phyloP scores from a whole-genome alignment of 1,140 invertebrate species.

The Catajapyx aquilonaris region DNA sequence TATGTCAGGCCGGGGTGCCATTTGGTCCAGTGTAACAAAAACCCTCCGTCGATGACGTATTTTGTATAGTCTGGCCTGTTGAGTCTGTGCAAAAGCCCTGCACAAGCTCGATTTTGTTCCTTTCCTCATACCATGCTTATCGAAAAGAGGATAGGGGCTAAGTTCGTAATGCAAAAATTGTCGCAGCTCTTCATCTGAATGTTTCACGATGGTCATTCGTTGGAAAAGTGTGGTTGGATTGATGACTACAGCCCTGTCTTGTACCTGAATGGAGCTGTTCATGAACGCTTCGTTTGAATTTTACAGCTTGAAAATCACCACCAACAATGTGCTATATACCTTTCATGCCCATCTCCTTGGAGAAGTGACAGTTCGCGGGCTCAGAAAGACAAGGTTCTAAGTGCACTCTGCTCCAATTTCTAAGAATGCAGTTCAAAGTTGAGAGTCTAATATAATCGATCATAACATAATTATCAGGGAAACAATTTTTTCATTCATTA shows the following conservation, averaged over 20 bases:
- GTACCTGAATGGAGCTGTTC: constrained; percentile 6
- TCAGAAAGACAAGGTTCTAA: no score
- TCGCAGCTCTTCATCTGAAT: constrained; percentile 1
- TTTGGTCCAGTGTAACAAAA: neutral
- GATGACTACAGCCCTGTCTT: constrained; percentile 1
- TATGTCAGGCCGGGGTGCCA: neutral
- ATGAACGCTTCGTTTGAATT: constrained; percentile 1
- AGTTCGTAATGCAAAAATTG: constrained; percentile 5
- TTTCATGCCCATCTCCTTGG: constrained; percentile 1
- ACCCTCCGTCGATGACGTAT: constrained; percentile 1
- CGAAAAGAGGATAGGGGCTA: constrained; percentile 4
- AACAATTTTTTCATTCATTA: no score
- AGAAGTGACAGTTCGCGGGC: constrained; percentile 1
- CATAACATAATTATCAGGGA: no score
- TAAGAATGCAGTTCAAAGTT: no score
- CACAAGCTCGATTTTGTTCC: constrained; percentile 5
- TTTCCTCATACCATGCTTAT: constrained; percentile 3
- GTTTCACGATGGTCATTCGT: constrained; percentile 2
- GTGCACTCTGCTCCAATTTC: no score
- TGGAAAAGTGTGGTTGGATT: neutral
- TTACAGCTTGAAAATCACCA: constrained; percentile 6
- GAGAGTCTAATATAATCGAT: no score
- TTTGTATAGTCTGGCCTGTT: neutral
- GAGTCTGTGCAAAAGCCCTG: constrained; percentile 1
- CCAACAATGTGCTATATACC: constrained; percentile 1